These are phyloP conservation scores for Notiomystis cincta DNA, from an alignment of 2,113 vertebrate genomes.

Conservation along the genomic window DNA sequence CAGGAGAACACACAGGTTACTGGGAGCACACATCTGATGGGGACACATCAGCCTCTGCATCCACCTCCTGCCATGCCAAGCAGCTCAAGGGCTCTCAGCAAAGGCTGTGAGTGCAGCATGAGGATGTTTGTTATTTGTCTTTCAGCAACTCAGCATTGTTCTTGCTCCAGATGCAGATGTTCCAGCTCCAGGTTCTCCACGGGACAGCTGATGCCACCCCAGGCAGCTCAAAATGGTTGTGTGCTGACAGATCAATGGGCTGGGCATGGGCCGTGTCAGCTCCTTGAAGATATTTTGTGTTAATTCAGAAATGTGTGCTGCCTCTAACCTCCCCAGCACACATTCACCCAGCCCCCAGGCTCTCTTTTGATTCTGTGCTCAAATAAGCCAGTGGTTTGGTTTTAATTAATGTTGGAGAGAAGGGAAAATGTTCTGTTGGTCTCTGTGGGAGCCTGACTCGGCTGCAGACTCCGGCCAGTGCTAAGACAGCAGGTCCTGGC, in stretches of 20 bases:
- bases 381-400: background rate
- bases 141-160: background rate
- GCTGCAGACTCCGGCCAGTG: background rate
- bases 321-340: background rate
- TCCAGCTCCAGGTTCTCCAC: background rate
- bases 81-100: background rate
- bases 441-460: background rate
- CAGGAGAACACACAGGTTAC: accelerated
- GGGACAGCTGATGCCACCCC: background rate
- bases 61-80: background rate
- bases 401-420: background rate
- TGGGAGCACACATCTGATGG: background rate
- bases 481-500: background rate
- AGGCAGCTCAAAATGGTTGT: background rate
- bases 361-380: background rate
- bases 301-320: background rate
- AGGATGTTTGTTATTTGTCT: background rate
- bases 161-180: background rate
- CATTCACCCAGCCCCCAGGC: background rate
- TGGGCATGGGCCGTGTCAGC: accelerated
- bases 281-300: background rate
- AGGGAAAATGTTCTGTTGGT: background rate
- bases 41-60: background rate
- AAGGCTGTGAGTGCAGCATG: background rate
- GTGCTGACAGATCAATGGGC: background rate